Conservation (phyloP, 2,888 invertebrate genomes). For the Marronus borbonicus region DNA sequence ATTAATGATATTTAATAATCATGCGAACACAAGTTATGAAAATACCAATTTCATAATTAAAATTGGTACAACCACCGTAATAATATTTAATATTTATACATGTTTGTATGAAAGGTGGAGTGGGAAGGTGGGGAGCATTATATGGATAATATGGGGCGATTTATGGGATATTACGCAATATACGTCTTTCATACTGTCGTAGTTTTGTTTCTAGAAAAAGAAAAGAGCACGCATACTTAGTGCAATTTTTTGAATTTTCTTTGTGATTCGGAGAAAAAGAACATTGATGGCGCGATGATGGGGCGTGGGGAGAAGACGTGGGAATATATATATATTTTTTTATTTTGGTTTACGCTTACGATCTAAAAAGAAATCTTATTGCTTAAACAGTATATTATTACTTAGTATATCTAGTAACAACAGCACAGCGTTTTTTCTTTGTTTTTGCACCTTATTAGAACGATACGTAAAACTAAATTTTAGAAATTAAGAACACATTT, state of each 20-base stretch:
- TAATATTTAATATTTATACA: slow-evolving; percentile 4
- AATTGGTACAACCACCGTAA: not conserved
- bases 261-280: not conserved
- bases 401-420: not conserved
- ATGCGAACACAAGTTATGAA: not conserved
- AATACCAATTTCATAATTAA: slow-evolving; percentile 7
- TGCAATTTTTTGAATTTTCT: slow-evolving; percentile 18
- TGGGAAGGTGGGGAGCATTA: not conserved
- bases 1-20: not conserved
- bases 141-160: too few relatives aligned
- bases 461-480: not conserved
- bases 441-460: not conserved
- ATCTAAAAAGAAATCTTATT: slow-evolving; percentile 28
- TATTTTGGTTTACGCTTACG: slow-evolving; percentile 17
- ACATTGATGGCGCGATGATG: too few relatives aligned
- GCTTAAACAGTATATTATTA: slow-evolving; percentile 20
- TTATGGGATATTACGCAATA: not conserved
- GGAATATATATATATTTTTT: slow-evolving; percentile 2
- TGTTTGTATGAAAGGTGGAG: not conserved
- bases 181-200: not conserved
- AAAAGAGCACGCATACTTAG: slow-evolving; percentile 20
- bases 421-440: not conserved
- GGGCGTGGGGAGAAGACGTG: not conserved
- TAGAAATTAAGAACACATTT: slow-evolving; percentile 16
- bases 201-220: not conserved